Percentiles rank a stretch among this genome's conserved stretches.
phyloP scores from a whole-genome alignment of 2,113 vertebrate genomes.

The Naja naja region DNA sequence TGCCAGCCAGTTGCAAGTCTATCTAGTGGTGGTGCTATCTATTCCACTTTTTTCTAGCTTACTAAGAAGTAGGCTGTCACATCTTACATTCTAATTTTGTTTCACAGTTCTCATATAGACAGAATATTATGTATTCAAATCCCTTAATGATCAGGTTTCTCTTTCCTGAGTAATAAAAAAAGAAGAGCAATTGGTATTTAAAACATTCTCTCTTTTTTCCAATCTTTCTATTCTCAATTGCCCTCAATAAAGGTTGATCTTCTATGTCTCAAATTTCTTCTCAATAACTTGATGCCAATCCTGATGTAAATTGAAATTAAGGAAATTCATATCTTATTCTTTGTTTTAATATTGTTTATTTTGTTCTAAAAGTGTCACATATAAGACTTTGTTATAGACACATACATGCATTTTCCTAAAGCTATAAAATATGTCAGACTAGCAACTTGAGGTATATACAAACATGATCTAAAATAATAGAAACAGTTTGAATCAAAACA shows the following conservation, averaged over 20 bases:
- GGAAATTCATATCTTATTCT: background rate
- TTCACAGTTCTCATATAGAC: background rate
- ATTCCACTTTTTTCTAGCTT: too few species aligned
- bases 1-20: too few species aligned
- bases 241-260: background rate
- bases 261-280: background rate
- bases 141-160: background rate
- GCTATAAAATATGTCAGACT: background rate
- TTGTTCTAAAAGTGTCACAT: background rate
- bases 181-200: background rate
- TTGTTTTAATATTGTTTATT: background rate
- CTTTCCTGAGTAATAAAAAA: slow-evolving; percentile 18
- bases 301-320: background rate
- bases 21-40: too few species aligned
- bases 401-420: background rate
- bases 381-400: background rate
- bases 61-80: too few species aligned
- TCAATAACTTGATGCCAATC: background rate
- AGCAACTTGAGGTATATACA: background rate
- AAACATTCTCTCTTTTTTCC: slow-evolving; percentile 8
- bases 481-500: background rate
- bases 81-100: background rate
- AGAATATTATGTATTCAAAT: background rate
- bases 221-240: background rate
- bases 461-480: background rate